Evolutionary conservation across 2,113 vertebrate species (phyloP).

Genomic region (Macrotus californicus): DNA sequence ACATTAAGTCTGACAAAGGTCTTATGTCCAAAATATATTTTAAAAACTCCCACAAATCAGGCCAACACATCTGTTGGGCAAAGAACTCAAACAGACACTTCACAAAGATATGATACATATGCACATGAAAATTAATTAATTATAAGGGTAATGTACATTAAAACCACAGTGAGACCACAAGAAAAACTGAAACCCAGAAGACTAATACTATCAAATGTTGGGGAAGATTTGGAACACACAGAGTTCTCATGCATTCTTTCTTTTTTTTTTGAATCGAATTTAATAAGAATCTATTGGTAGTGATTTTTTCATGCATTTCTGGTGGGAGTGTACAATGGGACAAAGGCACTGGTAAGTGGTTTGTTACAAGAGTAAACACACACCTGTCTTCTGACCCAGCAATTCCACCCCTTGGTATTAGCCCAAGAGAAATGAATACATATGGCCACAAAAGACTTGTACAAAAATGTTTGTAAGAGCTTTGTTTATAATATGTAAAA

Average conservation of each 20-base stretch:
- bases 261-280: too few relatives aligned
- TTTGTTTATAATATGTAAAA: background rate
- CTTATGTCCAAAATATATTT: background rate
- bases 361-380: background rate
- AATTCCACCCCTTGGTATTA: background rate
- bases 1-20: background rate
- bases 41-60: background rate
- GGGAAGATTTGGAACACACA: background rate
- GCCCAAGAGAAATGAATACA: background rate
- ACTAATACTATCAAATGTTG: background rate
- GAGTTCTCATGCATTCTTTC: background rate
- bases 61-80: background rate
- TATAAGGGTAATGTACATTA: background rate
- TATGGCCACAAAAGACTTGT: background rate
- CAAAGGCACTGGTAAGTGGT: background rate
- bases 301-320: background rate
- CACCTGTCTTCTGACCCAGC: background rate
- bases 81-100: background rate
- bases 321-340: background rate
- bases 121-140: background rate
- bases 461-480: background rate
- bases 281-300: too few relatives aligned
- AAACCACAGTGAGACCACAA: background rate
- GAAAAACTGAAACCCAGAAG: background rate
- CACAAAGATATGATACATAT: background rate